These are phyloP conservation scores for Litoditis marina DNA, from an alignment of 2,888 invertebrate species.

Conservation along the genomic window DNA sequence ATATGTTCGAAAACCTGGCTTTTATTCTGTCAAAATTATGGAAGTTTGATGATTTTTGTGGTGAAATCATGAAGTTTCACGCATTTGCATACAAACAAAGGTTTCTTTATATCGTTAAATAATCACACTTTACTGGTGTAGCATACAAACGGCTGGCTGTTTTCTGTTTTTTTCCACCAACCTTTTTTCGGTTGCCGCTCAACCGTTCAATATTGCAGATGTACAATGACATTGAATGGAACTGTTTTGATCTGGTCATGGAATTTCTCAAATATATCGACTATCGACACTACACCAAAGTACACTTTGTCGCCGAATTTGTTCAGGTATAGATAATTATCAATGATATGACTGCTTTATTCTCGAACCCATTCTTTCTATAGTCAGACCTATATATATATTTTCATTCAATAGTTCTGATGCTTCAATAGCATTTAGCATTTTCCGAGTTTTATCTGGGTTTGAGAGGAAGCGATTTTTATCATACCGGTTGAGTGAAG, in stretches of 20 bases:
- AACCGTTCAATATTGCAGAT: conserved; percentile 23
- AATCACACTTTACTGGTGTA: not conserved
- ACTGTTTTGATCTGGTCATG: conserved; percentile 33
- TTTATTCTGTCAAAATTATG: too few relatives aligned
- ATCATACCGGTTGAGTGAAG: too few relatives aligned
- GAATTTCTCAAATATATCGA: conserved; percentile 28
- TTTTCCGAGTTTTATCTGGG: too few relatives aligned
- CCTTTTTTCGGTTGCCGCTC: too few relatives aligned
- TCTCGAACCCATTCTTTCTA: too few relatives aligned
- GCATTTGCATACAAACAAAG: not conserved
- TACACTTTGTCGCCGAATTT: conserved; percentile 27
- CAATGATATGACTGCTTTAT: not conserved
- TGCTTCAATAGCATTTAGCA: not conserved
- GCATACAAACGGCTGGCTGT: too few relatives aligned
- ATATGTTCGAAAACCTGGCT: too few relatives aligned
- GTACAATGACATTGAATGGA: conserved; percentile 28
- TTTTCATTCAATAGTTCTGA: too few relatives aligned
- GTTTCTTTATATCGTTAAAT: not conserved
- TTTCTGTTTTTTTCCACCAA: too few relatives aligned
- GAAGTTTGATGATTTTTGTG: too few relatives aligned
- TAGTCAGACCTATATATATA: too few relatives aligned
- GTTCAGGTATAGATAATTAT: conserved; percentile 2
- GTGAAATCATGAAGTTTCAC: not conserved
- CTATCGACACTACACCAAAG: conserved; percentile 23
- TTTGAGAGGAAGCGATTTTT: too few relatives aligned